Percentiles rank a stretch among this genome's conserved stretches.
Evolutionary conservation across 2,888 invertebrate species (phyloP).

Genomic region (Rhagonycha fulva): DNA sequence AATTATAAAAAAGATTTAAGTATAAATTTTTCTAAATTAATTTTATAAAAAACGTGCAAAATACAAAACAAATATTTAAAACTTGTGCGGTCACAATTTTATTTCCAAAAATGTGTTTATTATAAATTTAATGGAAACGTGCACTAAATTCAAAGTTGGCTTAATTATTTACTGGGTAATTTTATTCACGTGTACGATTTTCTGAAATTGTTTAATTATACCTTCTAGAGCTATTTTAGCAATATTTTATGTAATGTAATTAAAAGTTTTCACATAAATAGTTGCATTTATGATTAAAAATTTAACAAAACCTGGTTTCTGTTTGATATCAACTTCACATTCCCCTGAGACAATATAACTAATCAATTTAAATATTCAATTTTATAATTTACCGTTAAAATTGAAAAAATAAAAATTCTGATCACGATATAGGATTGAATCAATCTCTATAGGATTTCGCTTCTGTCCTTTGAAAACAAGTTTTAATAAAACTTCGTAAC

Average conservation of each 20-base stretch:
- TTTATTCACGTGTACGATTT: not conserved
- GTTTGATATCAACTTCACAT: not conserved
- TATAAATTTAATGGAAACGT: not conserved
- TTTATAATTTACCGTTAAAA: not conserved
- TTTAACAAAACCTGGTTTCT: not conserved
- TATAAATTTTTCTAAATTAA: not conserved
- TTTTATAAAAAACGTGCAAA: not conserved
- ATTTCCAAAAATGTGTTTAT: not conserved
- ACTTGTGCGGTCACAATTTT: no score
- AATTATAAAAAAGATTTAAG: no score
- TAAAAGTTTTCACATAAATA: not conserved
- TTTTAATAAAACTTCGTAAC: slow-evolving; percentile 25
- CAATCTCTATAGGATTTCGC: slow-evolving; percentile 30
- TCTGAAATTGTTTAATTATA: not conserved
- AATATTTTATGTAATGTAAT: no score
- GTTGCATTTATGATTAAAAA: not conserved
- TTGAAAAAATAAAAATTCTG: slow-evolving; percentile 18
- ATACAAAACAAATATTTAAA: not conserved
- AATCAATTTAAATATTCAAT: not conserved
- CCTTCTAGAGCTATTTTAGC: not conserved
- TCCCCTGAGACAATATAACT: not conserved
- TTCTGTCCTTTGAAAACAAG: slow-evolving; percentile 27
- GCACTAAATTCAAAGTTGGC: not conserved
- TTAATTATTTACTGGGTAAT: not conserved
- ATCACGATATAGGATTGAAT: slow-evolving; percentile 32